These are phyloP conservation scores for Hyperopisus bebe DNA, from an alignment of 2,113 vertebrate species.

Conservation along the genomic window DNA sequence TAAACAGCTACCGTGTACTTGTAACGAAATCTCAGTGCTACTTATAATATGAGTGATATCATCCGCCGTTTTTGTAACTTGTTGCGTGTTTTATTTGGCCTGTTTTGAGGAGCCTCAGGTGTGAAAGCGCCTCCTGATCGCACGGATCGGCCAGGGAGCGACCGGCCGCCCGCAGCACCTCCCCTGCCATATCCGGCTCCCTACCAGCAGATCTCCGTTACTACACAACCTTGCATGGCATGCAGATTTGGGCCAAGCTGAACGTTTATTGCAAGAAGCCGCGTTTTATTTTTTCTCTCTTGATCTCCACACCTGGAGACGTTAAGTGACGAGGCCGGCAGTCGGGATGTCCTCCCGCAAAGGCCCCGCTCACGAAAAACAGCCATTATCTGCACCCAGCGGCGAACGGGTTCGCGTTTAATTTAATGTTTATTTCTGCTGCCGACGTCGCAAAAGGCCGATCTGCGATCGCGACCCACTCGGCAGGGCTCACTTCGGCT, in stretches of 20 bases:
- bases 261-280: background rate
- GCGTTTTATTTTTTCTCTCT: background rate
- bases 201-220: background rate
- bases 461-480: background rate
- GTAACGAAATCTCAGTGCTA: background rate
- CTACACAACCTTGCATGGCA: background rate
- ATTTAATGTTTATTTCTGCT: background rate
- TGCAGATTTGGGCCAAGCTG: background rate
- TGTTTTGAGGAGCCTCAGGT: background rate
- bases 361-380: conserved; percentile 9
- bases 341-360: background rate
- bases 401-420: background rate
- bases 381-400: background rate
- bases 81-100: background rate
- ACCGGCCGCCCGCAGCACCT: background rate
- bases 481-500: conserved; percentile 18
- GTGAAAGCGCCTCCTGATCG: background rate
- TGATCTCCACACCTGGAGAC: background rate
- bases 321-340: too few relatives aligned
- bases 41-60: background rate
- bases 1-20: background rate
- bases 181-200: background rate
- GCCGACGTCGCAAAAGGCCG: background rate
- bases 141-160: background rate
- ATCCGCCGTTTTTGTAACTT: background rate